Evolutionary conservation across 2,113 vertebrate genomes (phyloP), one percentile per base, ranked within the genome.

Genomic region (Lonchura striata): DNA sequence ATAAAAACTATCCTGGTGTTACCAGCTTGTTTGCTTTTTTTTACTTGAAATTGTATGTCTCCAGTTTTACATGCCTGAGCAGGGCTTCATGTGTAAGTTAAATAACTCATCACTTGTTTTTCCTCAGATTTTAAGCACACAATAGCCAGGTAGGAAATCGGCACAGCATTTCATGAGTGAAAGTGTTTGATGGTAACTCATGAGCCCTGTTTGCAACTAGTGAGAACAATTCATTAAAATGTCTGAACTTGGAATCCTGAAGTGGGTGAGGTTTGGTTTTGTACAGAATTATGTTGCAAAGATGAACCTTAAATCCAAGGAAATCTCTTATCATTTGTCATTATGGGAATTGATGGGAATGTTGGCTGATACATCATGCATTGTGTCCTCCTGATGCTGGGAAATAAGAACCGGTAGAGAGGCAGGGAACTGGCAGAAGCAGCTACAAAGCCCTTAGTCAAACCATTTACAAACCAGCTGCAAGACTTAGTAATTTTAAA

Each of bases 1-100:
- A 97, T 97, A 97, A 97, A 97, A 94, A 88, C 79, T 81, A 95
- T 95, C 82, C 95, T 97, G 95, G 66, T 94, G 57, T 93, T 93
- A 92, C 74, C 2, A 7, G 35, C 50, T 87, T 80, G 39, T 76
- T 88, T 82, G 35, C 30, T 49, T 81, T 90, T 56, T 83, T 80
- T 83, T n/a, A 44, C 30, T 79, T 75, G 13, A 18, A 72, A 79
- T 65, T 77, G 2, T 52, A 5, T 33, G 18, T 54, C 33, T 94
- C 46, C 19, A 24, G 23, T 41, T 77, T 39, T 31, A 64, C 1
- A 1, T n/a, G 27, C 25, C 56, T 78, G 59, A 75, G 82, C 23
- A 49, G 46, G n/a, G 28, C 15, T 64, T 66, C 53, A 33, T 2
- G 2, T 56, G 13, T 65, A 80, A 71, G 11, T n/a, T 39, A 64